Conservation (phyloP, 1,140 invertebrate genomes). For the Trachymyrmex septentrionalis region DNA sequence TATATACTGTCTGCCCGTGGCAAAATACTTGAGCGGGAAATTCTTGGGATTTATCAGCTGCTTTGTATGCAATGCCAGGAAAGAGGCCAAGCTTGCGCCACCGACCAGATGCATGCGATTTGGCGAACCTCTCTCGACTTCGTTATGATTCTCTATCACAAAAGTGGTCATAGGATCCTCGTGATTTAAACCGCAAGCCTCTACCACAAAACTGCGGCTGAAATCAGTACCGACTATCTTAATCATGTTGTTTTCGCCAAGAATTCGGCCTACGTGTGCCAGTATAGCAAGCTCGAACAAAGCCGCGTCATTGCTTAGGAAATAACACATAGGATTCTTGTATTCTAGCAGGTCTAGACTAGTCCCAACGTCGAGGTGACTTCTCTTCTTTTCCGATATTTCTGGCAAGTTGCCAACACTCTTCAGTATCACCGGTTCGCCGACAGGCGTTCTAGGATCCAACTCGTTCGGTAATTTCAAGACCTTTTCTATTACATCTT, state of each 20-base stretch:
- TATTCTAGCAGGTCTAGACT: slow-evolving; percentile 87
- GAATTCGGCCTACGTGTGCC: slow-evolving; percentile 72
- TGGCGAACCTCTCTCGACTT: slow-evolving; percentile 84
- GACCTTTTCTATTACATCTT: slow-evolving; percentile 87
- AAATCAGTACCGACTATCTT: slow-evolving; percentile 88
- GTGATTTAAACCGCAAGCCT: slow-evolving; percentile 89
- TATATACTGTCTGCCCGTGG: slow-evolving; percentile 89
- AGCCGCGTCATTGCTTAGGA: slow-evolving; percentile 88
- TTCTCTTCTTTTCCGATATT: slow-evolving; percentile 66
- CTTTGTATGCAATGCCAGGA: slow-evolving; percentile 89
- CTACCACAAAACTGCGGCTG: slow-evolving; percentile 89
- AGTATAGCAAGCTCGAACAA: slow-evolving; percentile 89
- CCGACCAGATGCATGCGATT: slow-evolving; percentile 89
- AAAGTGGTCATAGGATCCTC: slow-evolving; percentile 86
- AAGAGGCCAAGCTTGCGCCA: slow-evolving; percentile 88
- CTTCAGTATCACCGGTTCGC: slow-evolving; percentile 84
- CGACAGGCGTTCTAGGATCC: slow-evolving; percentile 88
- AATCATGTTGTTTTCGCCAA: slow-evolving; percentile 85
- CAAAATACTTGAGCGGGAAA: slow-evolving; percentile 89
- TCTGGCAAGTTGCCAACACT: slow-evolving; percentile 75
- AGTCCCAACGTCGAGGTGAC: slow-evolving; percentile 88
- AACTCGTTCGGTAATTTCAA: slow-evolving; percentile 90
- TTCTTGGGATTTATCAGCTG: slow-evolving; percentile 86
- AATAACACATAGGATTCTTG: slow-evolving; percentile 88
- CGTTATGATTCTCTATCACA: slow-evolving; percentile 86